These are phyloP conservation scores for Crocuta crocuta DNA, from an alignment of 2,113 vertebrate genomes.

Conservation along the genomic window DNA sequence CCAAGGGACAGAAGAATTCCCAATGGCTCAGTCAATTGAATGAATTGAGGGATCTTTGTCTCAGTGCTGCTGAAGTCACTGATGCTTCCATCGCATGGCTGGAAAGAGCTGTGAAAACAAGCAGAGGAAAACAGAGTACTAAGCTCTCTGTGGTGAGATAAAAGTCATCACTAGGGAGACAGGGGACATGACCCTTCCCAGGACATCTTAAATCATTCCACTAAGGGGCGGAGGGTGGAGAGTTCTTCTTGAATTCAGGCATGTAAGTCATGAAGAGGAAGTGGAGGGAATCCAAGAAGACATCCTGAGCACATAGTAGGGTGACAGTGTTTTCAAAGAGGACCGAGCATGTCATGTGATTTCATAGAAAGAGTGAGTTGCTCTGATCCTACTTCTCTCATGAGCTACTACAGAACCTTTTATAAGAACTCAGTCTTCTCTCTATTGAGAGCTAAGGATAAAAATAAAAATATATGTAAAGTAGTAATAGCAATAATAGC, in stretches of 20 bases:
- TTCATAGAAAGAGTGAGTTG: neutral
- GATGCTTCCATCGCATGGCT: neutral
- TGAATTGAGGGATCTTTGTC: neutral
- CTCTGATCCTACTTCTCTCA: neutral
- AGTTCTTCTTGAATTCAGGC: fast-evolving
- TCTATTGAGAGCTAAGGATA: neutral
- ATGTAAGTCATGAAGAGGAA: neutral
- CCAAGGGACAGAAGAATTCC: neutral
- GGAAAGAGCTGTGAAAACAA: neutral
- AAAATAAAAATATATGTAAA: neutral
- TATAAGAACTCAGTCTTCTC: neutral
- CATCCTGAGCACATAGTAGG: neutral
- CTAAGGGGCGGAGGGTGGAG: fast-evolving
- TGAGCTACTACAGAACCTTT: neutral
- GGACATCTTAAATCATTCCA: neutral
- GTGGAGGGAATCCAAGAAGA: neutral
- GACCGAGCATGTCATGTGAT: neutral
- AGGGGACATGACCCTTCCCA: fast-evolving
- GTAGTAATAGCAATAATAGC: neutral
- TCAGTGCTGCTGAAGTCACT: neutral
- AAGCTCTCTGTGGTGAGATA: neutral
- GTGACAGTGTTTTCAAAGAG: neutral
- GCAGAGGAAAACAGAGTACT: neutral
- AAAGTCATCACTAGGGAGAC: neutral
- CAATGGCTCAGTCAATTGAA: neutral